Base-by-base conservation (phyloP, 2,797 vertebrate species). In the Eutrigla gurnardus region DNA sequence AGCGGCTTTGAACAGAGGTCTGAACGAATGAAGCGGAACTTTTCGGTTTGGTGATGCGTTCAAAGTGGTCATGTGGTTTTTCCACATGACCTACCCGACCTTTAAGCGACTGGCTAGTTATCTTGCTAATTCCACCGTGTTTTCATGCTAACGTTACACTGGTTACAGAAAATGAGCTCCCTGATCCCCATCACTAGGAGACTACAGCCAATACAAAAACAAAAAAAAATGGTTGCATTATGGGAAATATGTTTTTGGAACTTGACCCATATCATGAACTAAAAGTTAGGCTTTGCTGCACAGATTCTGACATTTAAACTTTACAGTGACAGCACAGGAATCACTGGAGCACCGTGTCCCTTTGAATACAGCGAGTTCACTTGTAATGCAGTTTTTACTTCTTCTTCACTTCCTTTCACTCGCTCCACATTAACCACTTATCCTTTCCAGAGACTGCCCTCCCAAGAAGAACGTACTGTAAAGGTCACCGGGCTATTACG, bases 221-320 rank as follows among this genome's bases (percentile, higher is more conserved):
- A n/a, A n/a, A n/a, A n/a, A n/a, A n/a, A n/a, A 9, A 11, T n/a
- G 32, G 4, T 50, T 36, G 8, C 17, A n/a, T 47, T 11, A 12
- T 49, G 45, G n/a, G 14, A 61, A 61, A 45, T 14, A 43, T 25
- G 45, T 47, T 55, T 33, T 69, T 59, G 13, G n/a, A 47, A 43
- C 39, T 63, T 63, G n/a, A 25, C 42, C 39, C n/a, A 73, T 9
- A 35, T 62, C 7, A 7, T 8, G 10, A 35, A 40, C 12, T 39
- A 25, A 58, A 39, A 25, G 43, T 18, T 15, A 12, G 15, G 43
- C 10, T 39, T n/a, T 4, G 13, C 54, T 69, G 54, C 18, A 50
- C 13, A 33, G 13, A n/a, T 50, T 46, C 3, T 43, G 15, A n/a
- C 15, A 37, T 54, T 45, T 13, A 2, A 57, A 35, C 35, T 57